These are phyloP conservation scores for Wiebesia pumilae DNA, from an alignment of 1,140 invertebrate species.

Conservation along the genomic window DNA sequence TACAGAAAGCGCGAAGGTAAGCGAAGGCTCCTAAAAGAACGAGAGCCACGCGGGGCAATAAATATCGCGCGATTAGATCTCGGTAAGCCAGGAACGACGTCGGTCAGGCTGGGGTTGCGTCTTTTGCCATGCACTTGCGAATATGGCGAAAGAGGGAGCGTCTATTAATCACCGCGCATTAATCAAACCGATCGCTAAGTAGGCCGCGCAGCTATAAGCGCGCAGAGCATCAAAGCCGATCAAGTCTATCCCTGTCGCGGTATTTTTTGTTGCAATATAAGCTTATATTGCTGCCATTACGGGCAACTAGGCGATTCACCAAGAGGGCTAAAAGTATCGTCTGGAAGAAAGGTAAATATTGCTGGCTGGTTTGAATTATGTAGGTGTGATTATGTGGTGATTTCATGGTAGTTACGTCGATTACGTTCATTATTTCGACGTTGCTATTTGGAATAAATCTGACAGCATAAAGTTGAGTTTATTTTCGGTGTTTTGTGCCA, in stretches of 20 bases:
- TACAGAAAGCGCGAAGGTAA: constrained; percentile 46
- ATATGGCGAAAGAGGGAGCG: constrained; percentile 56
- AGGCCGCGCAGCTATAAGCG: constrained; percentile 57
- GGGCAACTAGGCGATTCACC: not conserved
- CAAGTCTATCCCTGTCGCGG: not conserved
- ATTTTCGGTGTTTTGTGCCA: not conserved
- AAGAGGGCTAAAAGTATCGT: too few relatives aligned
- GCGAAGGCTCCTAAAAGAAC: constrained; percentile 42
- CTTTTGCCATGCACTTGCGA: not conserved
- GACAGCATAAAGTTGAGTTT: too few relatives aligned
- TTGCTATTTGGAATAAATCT: too few relatives aligned
- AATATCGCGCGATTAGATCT: constrained; percentile 73
- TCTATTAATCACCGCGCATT: constrained; percentile 71
- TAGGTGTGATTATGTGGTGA: too few relatives aligned
- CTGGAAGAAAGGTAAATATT: too few relatives aligned
- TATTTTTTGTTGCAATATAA: not conserved
- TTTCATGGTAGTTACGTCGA: too few relatives aligned
- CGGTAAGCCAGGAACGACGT: constrained; percentile 44
- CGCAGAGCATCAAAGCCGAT: not conserved
- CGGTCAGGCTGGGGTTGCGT: constrained; percentile 58
- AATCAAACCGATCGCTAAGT: constrained; percentile 70
- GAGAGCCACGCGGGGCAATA: constrained; percentile 63
- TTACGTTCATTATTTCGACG: too few relatives aligned
- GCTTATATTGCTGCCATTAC: constrained; percentile 24
- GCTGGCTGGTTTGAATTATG: too few relatives aligned